phyloP scores from a whole-genome alignment of 2,113 vertebrate genomes.

The Onychostruthus taczanowskii region DNA sequence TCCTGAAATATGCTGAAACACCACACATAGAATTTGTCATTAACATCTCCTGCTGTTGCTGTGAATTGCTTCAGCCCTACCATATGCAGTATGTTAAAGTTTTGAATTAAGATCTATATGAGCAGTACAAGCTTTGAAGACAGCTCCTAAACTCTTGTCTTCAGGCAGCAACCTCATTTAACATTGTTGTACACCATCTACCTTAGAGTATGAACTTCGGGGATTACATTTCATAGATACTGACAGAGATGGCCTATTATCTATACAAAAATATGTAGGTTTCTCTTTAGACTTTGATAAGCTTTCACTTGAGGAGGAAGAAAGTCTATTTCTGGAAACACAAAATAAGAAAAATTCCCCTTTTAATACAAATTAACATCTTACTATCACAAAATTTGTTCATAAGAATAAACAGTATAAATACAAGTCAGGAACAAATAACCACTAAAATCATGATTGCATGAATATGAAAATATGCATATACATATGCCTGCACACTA shows the following conservation, averaged over 20 bases:
- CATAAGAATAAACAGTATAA: background rate
- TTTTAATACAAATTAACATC: background rate
- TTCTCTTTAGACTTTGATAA: background rate
- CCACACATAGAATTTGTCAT: background rate
- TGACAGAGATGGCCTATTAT: background rate
- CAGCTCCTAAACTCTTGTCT: background rate
- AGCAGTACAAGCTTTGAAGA: background rate
- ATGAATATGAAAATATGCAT: background rate
- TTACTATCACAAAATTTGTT: background rate
- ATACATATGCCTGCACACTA: background rate
- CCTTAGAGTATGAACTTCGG: background rate
- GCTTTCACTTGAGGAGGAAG: background rate
- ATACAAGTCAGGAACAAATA: background rate
- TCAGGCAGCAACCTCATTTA: background rate
- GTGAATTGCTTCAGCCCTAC: background rate
- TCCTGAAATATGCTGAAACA: background rate
- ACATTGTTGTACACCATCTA: background rate
- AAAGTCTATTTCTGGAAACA: background rate
- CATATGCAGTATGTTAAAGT: background rate
- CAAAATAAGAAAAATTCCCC: background rate
- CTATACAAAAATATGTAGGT: background rate
- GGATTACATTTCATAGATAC: background rate
- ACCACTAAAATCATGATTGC: background rate
- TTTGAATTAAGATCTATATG: background rate
- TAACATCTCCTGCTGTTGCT: background rate